phyloP scores from a whole-genome alignment of 2,797 vertebrate genomes.

The Erethizon dorsatum region DNA sequence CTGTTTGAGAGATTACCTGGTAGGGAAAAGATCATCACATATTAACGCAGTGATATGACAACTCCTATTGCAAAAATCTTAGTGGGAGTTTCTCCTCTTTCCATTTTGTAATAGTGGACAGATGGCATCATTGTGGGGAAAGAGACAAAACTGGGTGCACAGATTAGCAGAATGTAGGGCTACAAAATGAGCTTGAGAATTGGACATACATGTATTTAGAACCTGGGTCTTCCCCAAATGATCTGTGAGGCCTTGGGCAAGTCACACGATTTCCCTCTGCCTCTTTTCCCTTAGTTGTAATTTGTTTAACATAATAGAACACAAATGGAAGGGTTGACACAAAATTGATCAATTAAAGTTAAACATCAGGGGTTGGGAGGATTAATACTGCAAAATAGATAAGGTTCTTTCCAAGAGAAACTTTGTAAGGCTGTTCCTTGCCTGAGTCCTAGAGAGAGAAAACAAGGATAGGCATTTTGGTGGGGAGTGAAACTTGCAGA shows the following conservation, averaged over 20 bases:
- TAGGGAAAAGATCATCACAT: not conserved
- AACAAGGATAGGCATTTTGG: not conserved
- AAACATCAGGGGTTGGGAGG: not conserved
- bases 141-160: not conserved
- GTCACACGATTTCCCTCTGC: not conserved
- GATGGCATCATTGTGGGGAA: not conserved
- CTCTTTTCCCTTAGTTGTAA: slow-evolving; percentile 3
- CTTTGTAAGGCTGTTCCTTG: not conserved
- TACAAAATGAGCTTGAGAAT: not conserved
- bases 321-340: not conserved
- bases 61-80: not conserved
- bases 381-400: not conserved
- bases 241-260: not conserved
- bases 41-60: not conserved
- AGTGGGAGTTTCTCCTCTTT: not conserved
- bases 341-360: not conserved
- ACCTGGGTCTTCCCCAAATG: not conserved
- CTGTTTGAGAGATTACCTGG: slow-evolving; percentile 32
- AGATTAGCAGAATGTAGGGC: not conserved
- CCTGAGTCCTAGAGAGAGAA: not conserved
- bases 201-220: not conserved
- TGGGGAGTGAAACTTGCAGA: not conserved
- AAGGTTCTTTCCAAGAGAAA: not conserved
- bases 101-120: not conserved
- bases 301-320: not conserved